Conservation (phyloP, 2,113 vertebrate species). For the Aptenodytes forsteri region DNA sequence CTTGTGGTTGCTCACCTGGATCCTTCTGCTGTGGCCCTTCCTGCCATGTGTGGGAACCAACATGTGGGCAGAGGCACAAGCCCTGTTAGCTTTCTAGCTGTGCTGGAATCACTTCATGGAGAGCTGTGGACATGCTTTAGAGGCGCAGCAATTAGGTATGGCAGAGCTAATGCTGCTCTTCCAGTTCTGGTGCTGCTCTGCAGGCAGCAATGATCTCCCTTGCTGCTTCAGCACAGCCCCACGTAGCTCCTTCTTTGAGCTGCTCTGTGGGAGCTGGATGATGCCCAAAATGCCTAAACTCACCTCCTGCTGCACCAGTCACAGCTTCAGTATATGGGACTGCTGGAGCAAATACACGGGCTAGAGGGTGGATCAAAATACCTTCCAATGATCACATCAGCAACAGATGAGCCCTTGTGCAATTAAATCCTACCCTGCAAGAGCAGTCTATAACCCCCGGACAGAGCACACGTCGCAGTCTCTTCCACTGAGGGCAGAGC, state of each 20-base stretch:
- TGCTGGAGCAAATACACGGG: not conserved
- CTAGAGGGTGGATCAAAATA: not conserved
- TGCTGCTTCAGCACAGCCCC: not conserved
- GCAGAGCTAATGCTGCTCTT: not conserved
- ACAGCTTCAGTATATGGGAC: not conserved
- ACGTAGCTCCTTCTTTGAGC: not conserved
- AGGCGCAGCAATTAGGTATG: not conserved
- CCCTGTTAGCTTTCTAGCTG: not conserved
- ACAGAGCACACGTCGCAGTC: not conserved
- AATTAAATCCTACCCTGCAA: not conserved
- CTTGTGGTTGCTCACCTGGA: not conserved
- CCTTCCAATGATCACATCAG: not conserved
- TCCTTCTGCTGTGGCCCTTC: not conserved
- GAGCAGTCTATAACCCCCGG: not conserved
- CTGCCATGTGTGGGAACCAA: not conserved
- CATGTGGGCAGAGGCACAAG: accelerated
- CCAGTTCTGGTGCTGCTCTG: not conserved
- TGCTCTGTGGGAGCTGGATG: not conserved
- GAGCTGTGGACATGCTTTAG: not conserved
- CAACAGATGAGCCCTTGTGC: not conserved
- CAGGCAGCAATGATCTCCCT: not conserved
- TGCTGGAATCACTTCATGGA: not conserved
- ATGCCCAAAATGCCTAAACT: not conserved
- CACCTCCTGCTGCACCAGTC: not conserved
- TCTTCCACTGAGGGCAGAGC: not conserved